Conservation (phyloP, 2,888 invertebrate genomes). For the Petrolisthes cinctipes region DNA sequence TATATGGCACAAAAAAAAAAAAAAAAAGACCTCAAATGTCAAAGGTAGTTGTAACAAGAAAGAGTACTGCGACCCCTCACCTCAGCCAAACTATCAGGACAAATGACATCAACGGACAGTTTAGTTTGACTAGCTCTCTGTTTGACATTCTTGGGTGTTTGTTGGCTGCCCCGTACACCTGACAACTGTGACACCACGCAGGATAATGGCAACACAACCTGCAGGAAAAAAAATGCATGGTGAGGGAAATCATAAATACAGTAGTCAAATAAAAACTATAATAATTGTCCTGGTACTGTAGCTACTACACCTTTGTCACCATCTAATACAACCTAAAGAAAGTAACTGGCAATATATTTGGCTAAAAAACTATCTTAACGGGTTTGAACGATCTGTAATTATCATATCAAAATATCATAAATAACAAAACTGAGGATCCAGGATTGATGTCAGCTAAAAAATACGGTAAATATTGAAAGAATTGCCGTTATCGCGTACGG, state of each 20-base stretch:
- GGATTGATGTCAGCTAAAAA: no score
- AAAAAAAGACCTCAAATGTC: no score
- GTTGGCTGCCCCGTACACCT: constrained; percentile 18
- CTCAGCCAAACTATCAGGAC: constrained; percentile 40
- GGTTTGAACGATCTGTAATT: no score
- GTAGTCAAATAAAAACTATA: background rate
- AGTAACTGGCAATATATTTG: no score
- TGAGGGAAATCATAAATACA: background rate
- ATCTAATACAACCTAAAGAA: no score
- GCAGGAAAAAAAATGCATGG: background rate
- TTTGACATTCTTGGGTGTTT: background rate
- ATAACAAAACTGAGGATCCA: no score
- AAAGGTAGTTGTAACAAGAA: background rate
- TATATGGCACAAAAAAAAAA: no score
- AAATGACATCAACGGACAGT: constrained; percentile 19
- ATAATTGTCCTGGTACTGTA: background rate
- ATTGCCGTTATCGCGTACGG: no score
- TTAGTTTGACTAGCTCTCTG: background rate
- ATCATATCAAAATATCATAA: no score
- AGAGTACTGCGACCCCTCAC: background rate
- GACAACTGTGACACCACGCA: constrained; percentile 55
- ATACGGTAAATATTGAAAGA: no score
- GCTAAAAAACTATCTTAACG: no score
- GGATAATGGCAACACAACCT: constrained; percentile 57
- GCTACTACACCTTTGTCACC: no score